Evolutionary conservation across 1,140 invertebrate species (phyloP), one percentile per base, ranked within the genome.

Genomic region (Acromyrmex echinatior): DNA sequence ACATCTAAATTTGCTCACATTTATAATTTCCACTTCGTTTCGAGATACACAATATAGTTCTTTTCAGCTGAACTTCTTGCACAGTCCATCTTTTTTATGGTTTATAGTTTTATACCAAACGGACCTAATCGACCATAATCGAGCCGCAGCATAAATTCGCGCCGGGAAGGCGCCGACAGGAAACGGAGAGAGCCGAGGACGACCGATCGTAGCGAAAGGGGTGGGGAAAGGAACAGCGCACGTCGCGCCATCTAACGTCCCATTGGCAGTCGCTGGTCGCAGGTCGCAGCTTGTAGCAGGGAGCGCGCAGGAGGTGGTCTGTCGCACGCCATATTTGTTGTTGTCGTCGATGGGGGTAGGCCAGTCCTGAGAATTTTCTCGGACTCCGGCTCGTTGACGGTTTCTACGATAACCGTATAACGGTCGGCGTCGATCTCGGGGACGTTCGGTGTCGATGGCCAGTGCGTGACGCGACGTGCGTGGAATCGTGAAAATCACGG

Each of bases 311-410:
- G 51, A 91, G 86, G 88, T 88, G 86, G 87, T 87, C 73, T 76
- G 71, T 87, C 81, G 92, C 92, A 95, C 95, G 96, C 96, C 96
- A 96, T 96, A 96, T 96, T 96, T 96, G 96, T 96, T 96, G 94
- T 96, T 96, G 95, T 96, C 95, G 94, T 95, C 93, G 93, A 96
- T 96, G 95, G 95, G 66, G 95, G 95, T 95, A 96, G 95, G 94
- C 93, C 92, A 92, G 89, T 70, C n/a, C 80, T 39, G 16, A 88
- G 16, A 88, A 63, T 88, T 90, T 76, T 76, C 21, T 35, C n/a
- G n/a, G 70, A 51, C 39, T 62, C 12, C 12, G 35, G 35, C 35
- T 86, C 68, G 90, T 25, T 74, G 56, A 28, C 65, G n/a, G 21
- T 39, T 35, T 5, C 49, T 39, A 45, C 25, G 49, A 1, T 71